A percentile compares a stretch with the other conserved stretches of the same genome.
These are phyloP conservation scores for Synanthedon vespiformis DNA, from an alignment of 2,888 invertebrate genomes.

Conservation along the genomic window DNA sequence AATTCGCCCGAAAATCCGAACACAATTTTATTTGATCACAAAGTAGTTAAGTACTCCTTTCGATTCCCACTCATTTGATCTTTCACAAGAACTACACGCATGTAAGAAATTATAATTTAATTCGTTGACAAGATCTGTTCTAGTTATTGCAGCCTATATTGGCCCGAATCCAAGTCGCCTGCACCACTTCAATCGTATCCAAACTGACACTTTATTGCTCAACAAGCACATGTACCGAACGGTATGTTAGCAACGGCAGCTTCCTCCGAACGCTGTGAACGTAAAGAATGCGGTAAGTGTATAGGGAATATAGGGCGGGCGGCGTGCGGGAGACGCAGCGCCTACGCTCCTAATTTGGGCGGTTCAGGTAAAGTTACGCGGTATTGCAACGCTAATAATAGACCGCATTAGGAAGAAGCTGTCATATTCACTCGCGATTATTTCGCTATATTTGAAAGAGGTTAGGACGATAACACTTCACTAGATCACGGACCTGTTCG, in stretches of 20 bases:
- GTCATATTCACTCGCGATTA: conserved; percentile 50
- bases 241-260: conserved; percentile 31
- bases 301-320: conserved; percentile 45
- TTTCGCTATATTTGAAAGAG: conserved; percentile 25
- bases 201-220: conserved; percentile 56
- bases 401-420: conserved; percentile 47
- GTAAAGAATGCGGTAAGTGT: conserved; percentile 26
- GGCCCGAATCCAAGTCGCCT: conserved; percentile 61
- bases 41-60: too few relatives aligned
- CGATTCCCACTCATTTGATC: neutral
- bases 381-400: conserved; percentile 60
- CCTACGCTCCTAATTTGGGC: conserved; percentile 70
- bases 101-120: conserved; percentile 18
- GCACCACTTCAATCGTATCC: conserved; percentile 51
- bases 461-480: conserved; percentile 46
- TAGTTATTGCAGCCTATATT: conserved; percentile 47
- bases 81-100: neutral
- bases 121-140: conserved; percentile 44
- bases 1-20: conserved; percentile 11
- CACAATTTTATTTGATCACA: neutral
- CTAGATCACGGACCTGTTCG: conserved; percentile 65
- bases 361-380: conserved; percentile 67
- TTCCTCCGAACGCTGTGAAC: conserved; percentile 43
- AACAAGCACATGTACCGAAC: conserved; percentile 37
- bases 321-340: conserved; percentile 40